A percentile compares a stretch with the other conserved stretches of the same genome.
Evolutionary conservation across 2,113 vertebrate genomes (phyloP).

Genomic region (Hystrix brachyura): DNA sequence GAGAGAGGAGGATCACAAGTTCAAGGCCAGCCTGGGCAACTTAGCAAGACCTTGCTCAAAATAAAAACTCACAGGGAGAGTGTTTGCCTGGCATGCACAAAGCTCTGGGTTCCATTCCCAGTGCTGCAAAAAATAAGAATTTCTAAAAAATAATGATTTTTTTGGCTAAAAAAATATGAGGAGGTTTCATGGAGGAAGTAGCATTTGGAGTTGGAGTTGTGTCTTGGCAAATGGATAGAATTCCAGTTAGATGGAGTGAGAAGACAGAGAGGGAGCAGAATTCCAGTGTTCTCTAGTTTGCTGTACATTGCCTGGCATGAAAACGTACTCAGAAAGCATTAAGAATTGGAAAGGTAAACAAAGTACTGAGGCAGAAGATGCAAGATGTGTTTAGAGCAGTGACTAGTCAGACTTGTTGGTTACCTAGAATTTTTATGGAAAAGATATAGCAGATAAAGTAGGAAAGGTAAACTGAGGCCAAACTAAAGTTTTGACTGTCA

Average conservation of each 20-base stretch:
- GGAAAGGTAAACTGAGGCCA: constrained; percentile 17
- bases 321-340: neutral
- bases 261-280: neutral
- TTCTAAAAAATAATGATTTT: neutral
- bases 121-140: neutral
- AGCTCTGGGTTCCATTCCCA: neutral
- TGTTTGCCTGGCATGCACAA: neutral
- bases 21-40: neutral
- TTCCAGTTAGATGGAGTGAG: neutral
- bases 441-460: neutral
- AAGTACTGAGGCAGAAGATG: neutral
- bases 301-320: neutral
- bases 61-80: neutral
- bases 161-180: neutral
- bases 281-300: neutral
- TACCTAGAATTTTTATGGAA: neutral
- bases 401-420: neutral
- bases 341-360: neutral
- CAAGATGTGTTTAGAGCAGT: neutral
- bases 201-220: constrained; percentile 27
- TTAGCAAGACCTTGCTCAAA: neutral
- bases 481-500: neutral
- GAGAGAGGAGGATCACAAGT: neutral
- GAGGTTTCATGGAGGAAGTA: neutral
- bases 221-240: neutral